A percentile compares a stretch with the other conserved stretches of the same genome.
These are phyloP conservation scores for Oscheius sp. DNA, from an alignment of 1,140 invertebrate species.

Conservation along the genomic window DNA sequence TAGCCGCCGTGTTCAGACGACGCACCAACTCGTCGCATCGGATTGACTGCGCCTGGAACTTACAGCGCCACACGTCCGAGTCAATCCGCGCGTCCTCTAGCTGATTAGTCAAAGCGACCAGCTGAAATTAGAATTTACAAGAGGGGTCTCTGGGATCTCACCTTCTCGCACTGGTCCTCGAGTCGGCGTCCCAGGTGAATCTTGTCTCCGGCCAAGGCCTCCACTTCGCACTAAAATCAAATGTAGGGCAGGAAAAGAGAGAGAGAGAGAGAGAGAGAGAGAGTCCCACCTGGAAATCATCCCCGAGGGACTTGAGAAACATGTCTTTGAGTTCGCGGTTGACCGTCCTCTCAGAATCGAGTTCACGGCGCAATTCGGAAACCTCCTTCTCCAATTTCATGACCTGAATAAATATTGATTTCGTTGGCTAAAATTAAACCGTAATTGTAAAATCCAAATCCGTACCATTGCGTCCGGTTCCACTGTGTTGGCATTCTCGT, in stretches of 20 bases:
- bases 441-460: not conserved
- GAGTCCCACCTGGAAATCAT: conserved; percentile 12
- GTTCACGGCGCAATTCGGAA: not conserved
- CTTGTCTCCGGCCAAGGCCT: conserved; percentile 18
- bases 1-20: not conserved
- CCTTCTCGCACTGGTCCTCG: conserved; percentile 5
- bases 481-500: not conserved
- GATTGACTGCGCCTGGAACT: conserved; percentile 11
- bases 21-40: conserved; percentile 10
- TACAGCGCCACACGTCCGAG: conserved; percentile 15
- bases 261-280: conserved; percentile 11
- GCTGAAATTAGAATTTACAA: not conserved
- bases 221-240: conserved; percentile 5
- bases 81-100: conserved; percentile 7
- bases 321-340: conserved; percentile 14
- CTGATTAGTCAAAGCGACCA: not conserved
- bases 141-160: not conserved
- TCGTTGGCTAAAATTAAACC: too few species aligned
- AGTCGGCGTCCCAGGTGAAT: conserved; percentile 8
- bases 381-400: not conserved
- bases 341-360: not conserved
- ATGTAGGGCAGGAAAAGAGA: not conserved
- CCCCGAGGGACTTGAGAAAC: conserved; percentile 5
- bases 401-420: too few species aligned
- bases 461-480: not conserved